Evolutionary conservation across 2,797 vertebrate genomes (phyloP).

Genomic region (Clarias pachynema): DNA sequence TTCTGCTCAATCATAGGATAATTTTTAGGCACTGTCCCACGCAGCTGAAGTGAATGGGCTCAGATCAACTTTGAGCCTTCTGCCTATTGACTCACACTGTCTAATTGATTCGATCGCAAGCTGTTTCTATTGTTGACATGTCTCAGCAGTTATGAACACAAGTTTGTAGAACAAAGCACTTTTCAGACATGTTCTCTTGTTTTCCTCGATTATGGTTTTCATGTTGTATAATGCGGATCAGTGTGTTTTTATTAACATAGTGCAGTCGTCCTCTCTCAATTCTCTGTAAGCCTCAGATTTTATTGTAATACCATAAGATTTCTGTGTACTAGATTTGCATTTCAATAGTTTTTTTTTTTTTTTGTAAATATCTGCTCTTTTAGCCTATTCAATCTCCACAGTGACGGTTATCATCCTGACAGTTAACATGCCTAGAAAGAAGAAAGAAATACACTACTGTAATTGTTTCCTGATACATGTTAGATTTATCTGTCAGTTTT

Average conservation of each 20-base stretch:
- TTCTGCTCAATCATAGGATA: constrained; percentile 22
- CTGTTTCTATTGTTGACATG: constrained; percentile 38
- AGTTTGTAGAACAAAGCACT: constrained; percentile 38
- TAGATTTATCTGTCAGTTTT: neutral
- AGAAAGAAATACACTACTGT: constrained; percentile 3
- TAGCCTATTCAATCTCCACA: constrained; percentile 14
- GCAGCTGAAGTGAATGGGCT: constrained; percentile 39
- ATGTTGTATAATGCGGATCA: constrained; percentile 6
- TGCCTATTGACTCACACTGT: constrained; percentile 41
- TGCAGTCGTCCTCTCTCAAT: neutral
- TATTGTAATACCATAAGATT: constrained; percentile 21
- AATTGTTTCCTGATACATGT: constrained; percentile 26
- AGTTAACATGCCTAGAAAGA: constrained; percentile 22
- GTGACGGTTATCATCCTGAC: constrained; percentile 1
- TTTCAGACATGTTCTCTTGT: constrained; percentile 14
- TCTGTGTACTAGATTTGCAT: constrained; percentile 31
- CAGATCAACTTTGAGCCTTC: constrained; percentile 33
- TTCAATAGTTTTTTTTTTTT: neutral
- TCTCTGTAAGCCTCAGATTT: constrained; percentile 21
- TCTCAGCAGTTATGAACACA: constrained; percentile 37
- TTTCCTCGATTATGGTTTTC: constrained; percentile 10
- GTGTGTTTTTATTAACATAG: constrained; percentile 30
- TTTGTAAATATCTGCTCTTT: constrained; percentile 17
- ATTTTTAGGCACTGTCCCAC: constrained; percentile 39
- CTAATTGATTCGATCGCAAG: constrained; percentile 37